Percentiles rank a stretch among this genome's conserved stretches.
phyloP scores from a whole-genome alignment of 2,113 vertebrate genomes.

The Semnopithecus entellus region DNA sequence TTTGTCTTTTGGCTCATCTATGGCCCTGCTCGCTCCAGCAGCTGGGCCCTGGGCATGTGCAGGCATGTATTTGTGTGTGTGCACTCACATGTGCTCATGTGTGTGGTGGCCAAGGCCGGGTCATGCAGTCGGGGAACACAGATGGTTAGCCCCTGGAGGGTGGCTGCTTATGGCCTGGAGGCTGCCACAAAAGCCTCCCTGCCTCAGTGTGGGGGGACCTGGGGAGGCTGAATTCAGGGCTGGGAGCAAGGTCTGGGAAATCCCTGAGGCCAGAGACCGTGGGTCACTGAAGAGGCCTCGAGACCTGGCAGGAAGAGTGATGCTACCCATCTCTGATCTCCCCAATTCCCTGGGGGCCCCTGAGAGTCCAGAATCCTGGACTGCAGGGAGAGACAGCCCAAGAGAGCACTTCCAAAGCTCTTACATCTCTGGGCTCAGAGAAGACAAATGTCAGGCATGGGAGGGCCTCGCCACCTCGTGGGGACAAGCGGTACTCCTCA shows the following conservation, averaged over 20 bases:
- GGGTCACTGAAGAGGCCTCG: neutral
- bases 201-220: neutral
- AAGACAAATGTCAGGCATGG: neutral
- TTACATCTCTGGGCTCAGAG: neutral
- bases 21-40: neutral
- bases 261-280: neutral
- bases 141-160: neutral
- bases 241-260: neutral
- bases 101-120: neutral
- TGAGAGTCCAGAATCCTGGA: neutral
- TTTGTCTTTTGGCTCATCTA: conserved; percentile 70
- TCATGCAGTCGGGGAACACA: neutral
- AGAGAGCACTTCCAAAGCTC: neutral
- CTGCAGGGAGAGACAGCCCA: neutral
- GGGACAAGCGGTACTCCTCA: neutral
- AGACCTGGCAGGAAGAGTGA: neutral
- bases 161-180: neutral
- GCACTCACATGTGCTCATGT: neutral
- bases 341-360: neutral
- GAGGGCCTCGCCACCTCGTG: conserved; percentile 58
- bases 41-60: conserved; percentile 59
- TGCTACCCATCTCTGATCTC: neutral
- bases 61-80: conserved; percentile 50
- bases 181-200: neutral
- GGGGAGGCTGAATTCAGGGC: neutral